A percentile compares a stretch with the other conserved stretches of the same genome.
Evolutionary conservation across 1,140 invertebrate species (phyloP).

Genomic region (Bombus difficillimus): DNA sequence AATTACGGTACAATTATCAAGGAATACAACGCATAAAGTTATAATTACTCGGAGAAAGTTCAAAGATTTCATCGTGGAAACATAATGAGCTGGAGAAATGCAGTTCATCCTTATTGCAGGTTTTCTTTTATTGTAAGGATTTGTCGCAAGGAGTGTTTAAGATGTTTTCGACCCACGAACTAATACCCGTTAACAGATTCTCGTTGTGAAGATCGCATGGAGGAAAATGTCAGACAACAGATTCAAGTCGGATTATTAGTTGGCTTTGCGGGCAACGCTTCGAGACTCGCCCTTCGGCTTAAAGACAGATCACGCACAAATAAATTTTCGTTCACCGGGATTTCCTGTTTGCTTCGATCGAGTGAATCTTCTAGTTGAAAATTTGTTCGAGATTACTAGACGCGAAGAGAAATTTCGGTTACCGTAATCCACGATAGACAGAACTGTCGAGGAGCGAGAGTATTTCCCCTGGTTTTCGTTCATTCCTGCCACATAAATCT

Average conservation of each 20-base stretch:
- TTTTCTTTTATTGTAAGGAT: neutral
- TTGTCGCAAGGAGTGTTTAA: neutral
- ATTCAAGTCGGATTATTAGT: slow-evolving; percentile 22
- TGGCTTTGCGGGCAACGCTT: neutral
- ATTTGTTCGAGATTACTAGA: slow-evolving; percentile 39
- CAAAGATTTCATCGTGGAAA: no score
- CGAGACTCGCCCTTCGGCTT: slow-evolving; percentile 12
- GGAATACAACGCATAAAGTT: no score
- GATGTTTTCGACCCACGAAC: neutral
- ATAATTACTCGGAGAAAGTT: no score
- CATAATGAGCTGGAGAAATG: no score
- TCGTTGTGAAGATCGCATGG: neutral
- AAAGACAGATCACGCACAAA: slow-evolving; percentile 22
- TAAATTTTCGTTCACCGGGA: slow-evolving; percentile 43
- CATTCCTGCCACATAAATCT: neutral
- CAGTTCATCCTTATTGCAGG: no score
- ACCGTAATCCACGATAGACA: slow-evolving; percentile 25
- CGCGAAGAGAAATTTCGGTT: slow-evolving; percentile 6
- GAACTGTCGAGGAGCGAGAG: neutral
- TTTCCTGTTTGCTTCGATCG: neutral
- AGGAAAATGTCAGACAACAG: neutral
- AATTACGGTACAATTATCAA: no score
- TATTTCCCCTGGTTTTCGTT: neutral
- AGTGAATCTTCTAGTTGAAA: slow-evolving; percentile 7
- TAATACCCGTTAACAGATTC: neutral